Evolutionary conservation across 2,888 invertebrate genomes (phyloP).

Genomic region (Oscheius myriophilus): DNA sequence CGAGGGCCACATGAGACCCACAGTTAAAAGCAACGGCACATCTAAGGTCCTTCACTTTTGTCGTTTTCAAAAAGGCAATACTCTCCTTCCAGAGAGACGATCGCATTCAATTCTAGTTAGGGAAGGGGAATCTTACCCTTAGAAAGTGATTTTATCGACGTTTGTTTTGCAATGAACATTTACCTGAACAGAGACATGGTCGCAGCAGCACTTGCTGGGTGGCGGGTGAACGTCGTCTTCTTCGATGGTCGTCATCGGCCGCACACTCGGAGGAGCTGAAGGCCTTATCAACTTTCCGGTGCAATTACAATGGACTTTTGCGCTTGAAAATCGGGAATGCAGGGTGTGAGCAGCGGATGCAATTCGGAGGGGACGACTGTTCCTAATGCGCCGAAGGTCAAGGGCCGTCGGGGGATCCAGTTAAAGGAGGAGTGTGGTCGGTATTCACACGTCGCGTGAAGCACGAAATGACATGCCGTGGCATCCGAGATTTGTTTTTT

Average conservation of each 20-base stretch:
- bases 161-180: too few relatives aligned
- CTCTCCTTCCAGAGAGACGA: too few relatives aligned
- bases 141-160: too few relatives aligned
- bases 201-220: constrained; percentile 28
- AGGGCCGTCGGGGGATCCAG: constrained; percentile 8
- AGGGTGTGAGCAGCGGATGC: neutral
- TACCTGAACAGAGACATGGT: constrained; percentile 21
- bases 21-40: too few relatives aligned
- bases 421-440: neutral
- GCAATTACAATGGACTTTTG: neutral
- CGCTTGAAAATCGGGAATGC: neutral
- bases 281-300: neutral
- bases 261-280: constrained; percentile 3
- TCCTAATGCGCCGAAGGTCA: constrained; percentile 28
- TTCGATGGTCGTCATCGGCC: constrained; percentile 17
- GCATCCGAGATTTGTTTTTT: too few relatives aligned
- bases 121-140: too few relatives aligned
- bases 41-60: too few relatives aligned
- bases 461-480: too few relatives aligned
- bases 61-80: too few relatives aligned
- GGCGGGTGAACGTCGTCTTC: constrained; percentile 24
- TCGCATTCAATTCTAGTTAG: too few relatives aligned
- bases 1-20: too few relatives aligned
- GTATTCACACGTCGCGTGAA: too few relatives aligned
- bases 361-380: constrained; percentile 8